A percentile compares a stretch with the other conserved stretches of the same genome.
phyloP scores from a whole-genome alignment of 1,140 invertebrate species.

The Trachymyrmex septentrionalis region DNA sequence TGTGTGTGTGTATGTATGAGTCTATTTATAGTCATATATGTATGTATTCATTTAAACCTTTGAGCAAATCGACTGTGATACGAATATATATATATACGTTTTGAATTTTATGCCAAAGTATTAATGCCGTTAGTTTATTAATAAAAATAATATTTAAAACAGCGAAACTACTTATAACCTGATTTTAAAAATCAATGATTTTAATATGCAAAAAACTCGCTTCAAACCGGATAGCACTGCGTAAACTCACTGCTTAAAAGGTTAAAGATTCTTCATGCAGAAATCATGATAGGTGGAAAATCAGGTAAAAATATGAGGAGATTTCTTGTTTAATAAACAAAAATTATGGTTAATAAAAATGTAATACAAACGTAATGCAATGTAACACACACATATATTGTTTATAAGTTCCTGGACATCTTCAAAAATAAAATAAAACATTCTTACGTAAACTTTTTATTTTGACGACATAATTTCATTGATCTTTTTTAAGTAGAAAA shows the following conservation, averaged over 20 bases:
- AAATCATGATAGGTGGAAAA: background rate
- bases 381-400: background rate
- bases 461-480: too few species aligned
- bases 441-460: too few species aligned
- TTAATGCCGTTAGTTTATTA: background rate
- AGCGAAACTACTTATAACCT: background rate
- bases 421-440: too few species aligned
- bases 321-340: background rate
- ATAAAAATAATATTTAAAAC: constrained; percentile 23
- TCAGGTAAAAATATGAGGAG: background rate
- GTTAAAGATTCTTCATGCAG: background rate
- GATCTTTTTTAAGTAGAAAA: too few species aligned
- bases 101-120: background rate
- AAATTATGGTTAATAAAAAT: background rate
- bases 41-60: constrained; percentile 10
- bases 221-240: background rate
- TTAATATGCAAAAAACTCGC: background rate
- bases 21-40: background rate
- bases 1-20: too few species aligned
- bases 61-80: background rate
- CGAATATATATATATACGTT: background rate
- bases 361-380: background rate
- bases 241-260: background rate
- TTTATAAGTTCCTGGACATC: too few species aligned
- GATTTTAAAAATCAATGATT: background rate